Base-by-base conservation (phyloP, 2,888 invertebrate species). In the Aphrophora alni region DNA sequence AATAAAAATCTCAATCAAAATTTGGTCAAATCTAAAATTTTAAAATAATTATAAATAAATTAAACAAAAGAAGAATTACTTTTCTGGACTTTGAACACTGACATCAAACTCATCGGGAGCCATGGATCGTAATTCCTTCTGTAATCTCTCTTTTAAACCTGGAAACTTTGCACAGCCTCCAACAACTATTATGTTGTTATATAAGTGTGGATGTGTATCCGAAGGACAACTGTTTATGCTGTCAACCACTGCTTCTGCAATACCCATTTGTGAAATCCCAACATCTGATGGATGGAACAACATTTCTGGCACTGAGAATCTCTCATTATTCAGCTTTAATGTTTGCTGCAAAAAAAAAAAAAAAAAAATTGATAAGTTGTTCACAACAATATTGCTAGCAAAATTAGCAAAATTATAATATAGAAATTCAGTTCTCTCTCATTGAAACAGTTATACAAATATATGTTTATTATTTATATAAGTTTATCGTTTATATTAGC, bases 281-380 rank as follows among this genome's bases (percentile, higher is more conserved):
- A 99, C 94, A 87, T 99, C 98, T 0, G 96, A 95, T 0, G 99
- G 99, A 87, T 95, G 93, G 87, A 99, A 98, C 2, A 99, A 89
- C 1, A 99, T 90, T 89, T 99, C 99, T 0, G 99, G 99, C 73
- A 99, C 95, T 0, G 95, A 92, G 88, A 99, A 98, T 74, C 99
- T 89, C 89, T 99, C 99, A 86, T 97, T 98, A 88, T 95, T 97
- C 85, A 99, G 89, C 68, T 95, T 89, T 59, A 99, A 90, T 24
- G 95, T 93, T 90, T 98, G 95, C 85, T 93, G 92, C 69, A 83
- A 83, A 76, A 44, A 74, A 79, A n/a, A n/a, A n/a, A n/a, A n/a
- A n/a, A n/a, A n/a, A n/a, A 70, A 24, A 27, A 21, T 12, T 24
- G 51, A 44, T 44, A 24, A 71, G 25, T n/a, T n/a, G n/a, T n/a